Evolutionary conservation across 2,113 vertebrate genomes (phyloP), one percentile per base, ranked within the genome.

Genomic region (Rhinolophus ferrumequinum): DNA sequence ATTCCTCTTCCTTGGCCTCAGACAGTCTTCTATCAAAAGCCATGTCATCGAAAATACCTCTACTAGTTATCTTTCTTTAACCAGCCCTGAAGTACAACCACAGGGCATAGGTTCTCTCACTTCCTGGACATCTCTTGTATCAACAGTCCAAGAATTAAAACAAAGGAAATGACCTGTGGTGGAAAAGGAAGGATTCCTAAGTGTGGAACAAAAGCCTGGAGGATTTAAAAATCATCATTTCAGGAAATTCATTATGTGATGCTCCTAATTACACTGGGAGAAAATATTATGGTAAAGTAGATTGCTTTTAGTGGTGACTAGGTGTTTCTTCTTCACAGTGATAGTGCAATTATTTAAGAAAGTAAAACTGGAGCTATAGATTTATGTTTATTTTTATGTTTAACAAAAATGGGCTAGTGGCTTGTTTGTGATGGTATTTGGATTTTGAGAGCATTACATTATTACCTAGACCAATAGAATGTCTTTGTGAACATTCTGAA

Each of bases 401-500:
- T 87, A 44, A 41, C 77, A 92, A 52, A 50, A 21, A 16, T 85
- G 79, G 90, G 19, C 58, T 44, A 14, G 22, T 77, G 38, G 30
- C 30, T 89, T 50, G 12, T 33, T 91, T 62, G 35, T n/a, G 28
- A 64, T 56, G 3, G 1, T 28, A 90, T 93, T 22, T 72, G 77
- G 64, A 93, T 56, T 50, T 38, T 80, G 22, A 86, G 6, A 69
- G 13, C n/a, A 67, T 83, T 14, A 47, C n/a, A n/a, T n/a, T 44
- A 38, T 83, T 28, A 82, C 33, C 5, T 44, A 15, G 24, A 69
- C 10, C 58, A 60, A 70, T 12, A 41, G 30, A 88, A 95, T 64
- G 6, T 90, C 52, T 67, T 81, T 75, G 13, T 80, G 19, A 91
- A 87, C 16, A 62, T 92, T 92, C 81, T 81, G 12, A 93, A 82